Conservation (phyloP, 2,113 vertebrate genomes). For the Gallinago media region DNA sequence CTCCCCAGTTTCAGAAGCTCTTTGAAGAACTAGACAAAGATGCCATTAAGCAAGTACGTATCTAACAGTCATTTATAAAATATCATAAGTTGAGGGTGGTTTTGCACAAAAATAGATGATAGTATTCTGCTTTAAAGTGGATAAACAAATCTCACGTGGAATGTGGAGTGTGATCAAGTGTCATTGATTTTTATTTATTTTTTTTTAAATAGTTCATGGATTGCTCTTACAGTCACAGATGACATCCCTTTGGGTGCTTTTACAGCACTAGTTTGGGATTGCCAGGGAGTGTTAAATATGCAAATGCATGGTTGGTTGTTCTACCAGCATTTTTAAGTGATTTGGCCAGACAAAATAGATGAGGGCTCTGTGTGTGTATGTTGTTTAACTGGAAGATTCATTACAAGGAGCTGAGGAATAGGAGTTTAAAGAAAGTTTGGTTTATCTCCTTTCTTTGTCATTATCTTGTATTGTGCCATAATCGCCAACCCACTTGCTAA, state of each 20-base stretch:
- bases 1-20: constrained; percentile 83
- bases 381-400: neutral
- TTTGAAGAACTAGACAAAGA: constrained; percentile 91
- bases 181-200: neutral
- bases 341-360: neutral
- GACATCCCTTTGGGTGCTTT: neutral
- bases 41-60: constrained; percentile 77
- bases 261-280: neutral
- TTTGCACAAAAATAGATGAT: neutral
- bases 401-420: neutral
- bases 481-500: neutral
- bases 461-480: neutral
- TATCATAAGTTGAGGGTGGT: neutral
- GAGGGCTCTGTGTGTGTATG: neutral
- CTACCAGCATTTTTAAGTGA: neutral
- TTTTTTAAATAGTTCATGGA: neutral
- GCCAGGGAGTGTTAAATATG: neutral
- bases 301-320: neutral
- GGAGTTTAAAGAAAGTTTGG: neutral
- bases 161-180: neutral
- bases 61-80: neutral
- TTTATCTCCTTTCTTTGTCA: neutral
- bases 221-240: neutral
- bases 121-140: neutral
- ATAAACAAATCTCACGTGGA: neutral